Percentiles rank a stretch among this genome's conserved stretches.
phyloP scores from a whole-genome alignment of 2,113 vertebrate species.

The Aplodontia rufa region DNA sequence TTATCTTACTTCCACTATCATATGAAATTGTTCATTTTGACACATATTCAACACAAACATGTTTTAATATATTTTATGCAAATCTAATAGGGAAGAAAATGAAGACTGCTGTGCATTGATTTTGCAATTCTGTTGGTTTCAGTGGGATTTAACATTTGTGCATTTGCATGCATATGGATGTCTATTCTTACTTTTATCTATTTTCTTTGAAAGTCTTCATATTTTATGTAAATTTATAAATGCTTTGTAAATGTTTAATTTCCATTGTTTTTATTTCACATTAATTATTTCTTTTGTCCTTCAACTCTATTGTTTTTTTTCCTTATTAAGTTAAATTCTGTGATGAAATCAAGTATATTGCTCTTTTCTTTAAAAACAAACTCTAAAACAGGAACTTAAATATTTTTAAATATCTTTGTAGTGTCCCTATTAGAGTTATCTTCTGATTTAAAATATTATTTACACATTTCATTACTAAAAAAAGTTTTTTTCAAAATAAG shows the following conservation, averaged over 20 bases:
- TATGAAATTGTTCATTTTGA: background rate
- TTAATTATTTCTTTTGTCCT: background rate
- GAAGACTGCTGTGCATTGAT: background rate
- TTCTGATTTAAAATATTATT: background rate
- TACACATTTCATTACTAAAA: background rate
- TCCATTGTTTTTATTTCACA: background rate
- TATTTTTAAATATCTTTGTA: background rate
- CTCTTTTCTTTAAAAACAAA: too few species aligned
- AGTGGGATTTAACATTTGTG: background rate
- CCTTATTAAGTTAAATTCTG: background rate
- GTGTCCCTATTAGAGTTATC: background rate
- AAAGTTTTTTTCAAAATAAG: background rate
- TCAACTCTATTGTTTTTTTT: background rate
- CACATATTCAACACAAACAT: background rate
- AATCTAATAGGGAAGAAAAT: background rate
- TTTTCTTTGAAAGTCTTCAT: background rate
- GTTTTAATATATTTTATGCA: background rate
- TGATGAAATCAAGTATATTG: background rate
- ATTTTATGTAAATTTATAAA: background rate
- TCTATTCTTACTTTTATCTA: background rate
- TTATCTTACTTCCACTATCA: background rate
- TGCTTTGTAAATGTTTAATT: conserved; percentile 8
- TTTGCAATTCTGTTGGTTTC: background rate
- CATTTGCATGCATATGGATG: background rate
- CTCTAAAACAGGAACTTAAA: background rate